Conservation (phyloP, 2,797 vertebrate species). For the Molossus molossus region DNA sequence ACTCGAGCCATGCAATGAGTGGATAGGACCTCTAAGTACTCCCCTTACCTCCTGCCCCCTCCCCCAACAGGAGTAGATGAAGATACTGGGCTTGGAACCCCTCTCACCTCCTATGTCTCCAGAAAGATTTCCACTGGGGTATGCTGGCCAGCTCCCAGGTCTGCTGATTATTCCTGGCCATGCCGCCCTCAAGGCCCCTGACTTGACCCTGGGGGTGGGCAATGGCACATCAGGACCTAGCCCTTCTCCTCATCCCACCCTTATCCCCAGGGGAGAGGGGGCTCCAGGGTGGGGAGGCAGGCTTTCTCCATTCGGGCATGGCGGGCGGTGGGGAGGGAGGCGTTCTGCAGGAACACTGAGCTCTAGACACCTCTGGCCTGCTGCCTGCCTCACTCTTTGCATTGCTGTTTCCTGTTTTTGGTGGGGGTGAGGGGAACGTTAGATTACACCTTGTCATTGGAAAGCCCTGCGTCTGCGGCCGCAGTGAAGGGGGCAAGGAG, state of each 20-base stretch:
- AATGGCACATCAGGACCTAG: background rate
- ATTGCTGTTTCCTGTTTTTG: constrained; percentile 88
- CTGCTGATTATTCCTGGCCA: background rate
- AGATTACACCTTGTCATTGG: constrained; percentile 97
- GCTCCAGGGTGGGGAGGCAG: constrained; percentile 67
- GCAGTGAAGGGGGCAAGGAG: background rate
- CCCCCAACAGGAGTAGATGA: background rate
- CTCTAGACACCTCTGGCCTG: constrained; percentile 88
- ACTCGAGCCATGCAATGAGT: background rate
- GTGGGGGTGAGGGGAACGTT: constrained; percentile 87
- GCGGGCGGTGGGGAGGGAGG: constrained; percentile 83
- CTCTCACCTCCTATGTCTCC: background rate
- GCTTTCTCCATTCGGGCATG: constrained; percentile 76
- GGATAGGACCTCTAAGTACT: background rate
- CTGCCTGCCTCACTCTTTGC: constrained; percentile 91
- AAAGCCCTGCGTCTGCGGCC: constrained; percentile 10
- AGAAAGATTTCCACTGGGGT: background rate
- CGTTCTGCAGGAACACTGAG: constrained; percentile 91
- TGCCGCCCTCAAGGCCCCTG: background rate
- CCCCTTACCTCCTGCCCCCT: no score
- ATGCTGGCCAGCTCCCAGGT: background rate
- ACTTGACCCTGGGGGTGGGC: background rate
- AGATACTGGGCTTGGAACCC: background rate
- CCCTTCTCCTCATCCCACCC: background rate
- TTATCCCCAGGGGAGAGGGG: constrained; percentile 25